These are phyloP conservation scores for Dasyurus viverrinus DNA, from an alignment of 2,113 vertebrate genomes.

Conservation along the genomic window DNA sequence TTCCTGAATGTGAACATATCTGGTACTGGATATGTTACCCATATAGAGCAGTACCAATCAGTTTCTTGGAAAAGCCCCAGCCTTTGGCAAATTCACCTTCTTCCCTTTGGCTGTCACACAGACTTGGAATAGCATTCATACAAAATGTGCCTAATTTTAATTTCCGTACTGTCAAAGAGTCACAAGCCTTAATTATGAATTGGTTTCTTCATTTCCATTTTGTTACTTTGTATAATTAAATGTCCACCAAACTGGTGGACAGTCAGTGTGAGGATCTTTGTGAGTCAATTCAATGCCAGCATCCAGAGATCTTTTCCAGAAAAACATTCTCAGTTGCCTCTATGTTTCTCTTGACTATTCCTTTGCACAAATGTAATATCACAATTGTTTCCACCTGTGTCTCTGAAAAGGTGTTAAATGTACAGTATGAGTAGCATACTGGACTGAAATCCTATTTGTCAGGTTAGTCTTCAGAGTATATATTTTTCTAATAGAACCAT, in stretches of 20 bases:
- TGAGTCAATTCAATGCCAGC: not conserved
- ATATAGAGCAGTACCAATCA: not conserved
- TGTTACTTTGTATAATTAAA: conserved; percentile 22
- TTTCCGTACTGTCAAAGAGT: not conserved
- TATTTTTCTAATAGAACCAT: not conserved
- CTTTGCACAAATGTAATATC: not conserved
- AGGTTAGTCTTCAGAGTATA: not conserved
- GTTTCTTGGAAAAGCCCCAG: conserved; percentile 13
- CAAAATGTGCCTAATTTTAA: conserved; percentile 22
- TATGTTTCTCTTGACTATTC: not conserved
- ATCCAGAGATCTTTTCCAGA: not conserved
- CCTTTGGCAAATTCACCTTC: not conserved
- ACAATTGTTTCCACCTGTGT: not conserved
- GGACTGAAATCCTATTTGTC: not conserved
- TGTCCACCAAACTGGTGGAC: not conserved
- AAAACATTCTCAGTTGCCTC: not conserved
- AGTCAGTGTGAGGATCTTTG: not conserved
- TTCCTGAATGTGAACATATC: not conserved
- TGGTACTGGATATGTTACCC: not conserved
- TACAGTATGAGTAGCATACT: not conserved
- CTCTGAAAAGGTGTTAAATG: not conserved
- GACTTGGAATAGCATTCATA: conserved; percentile 8
- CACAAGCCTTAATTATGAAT: conserved; percentile 24
- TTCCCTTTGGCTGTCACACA: conserved; percentile 11
- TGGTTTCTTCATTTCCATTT: not conserved